Evolutionary conservation across 2,888 invertebrate species (phyloP), one percentile per base, ranked within the genome.

Genomic region (Aphidius colemani): DNA sequence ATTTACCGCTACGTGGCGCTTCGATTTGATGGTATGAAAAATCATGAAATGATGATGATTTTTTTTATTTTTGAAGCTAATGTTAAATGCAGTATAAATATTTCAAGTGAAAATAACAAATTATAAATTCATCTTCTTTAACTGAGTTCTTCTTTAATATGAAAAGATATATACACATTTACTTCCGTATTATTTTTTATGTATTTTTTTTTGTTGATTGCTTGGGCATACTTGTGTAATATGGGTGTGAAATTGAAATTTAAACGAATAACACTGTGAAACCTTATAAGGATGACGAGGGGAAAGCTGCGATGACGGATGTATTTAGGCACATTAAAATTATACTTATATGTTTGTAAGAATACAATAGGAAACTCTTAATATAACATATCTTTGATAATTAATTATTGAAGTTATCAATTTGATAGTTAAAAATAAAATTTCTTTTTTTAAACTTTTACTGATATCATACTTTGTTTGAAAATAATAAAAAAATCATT

Each of bases 231-330:
- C 3, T 30, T 30, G 43, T 55, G 18, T 41, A 55, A 49, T 11
- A 49, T 11, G 7, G 44, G 44, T 51, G 45, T 10, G 7, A 41
- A n/a, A 60, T 60, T 53, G 18, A 49, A 11, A 11, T 49, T 49
- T 49, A 7, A 11, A 11, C 5, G 11, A 60, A 50, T 53, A 43
- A 53, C 30, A 41, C 41, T 43, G 60, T 51, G 60, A 60, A 60
- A 60, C 51, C 44, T 53, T 30, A 18, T 30, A 46, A 45, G 57
- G 46, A 60, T 60, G 53, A 60, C 60, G 60, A 60, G 44, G 50
- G 43, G 51, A 60, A 60, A 60, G 60, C 51, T 44, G 30, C 5
- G 51, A 60, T 60, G 60, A 53, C 60, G 51, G 51, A 51, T 60
- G 51, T 60, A 39, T 53, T 50, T 51, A 9, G 18, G 44, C 39